Evolutionary conservation across 2,797 vertebrate species (phyloP).

Genomic region (Merluccius polli): DNA sequence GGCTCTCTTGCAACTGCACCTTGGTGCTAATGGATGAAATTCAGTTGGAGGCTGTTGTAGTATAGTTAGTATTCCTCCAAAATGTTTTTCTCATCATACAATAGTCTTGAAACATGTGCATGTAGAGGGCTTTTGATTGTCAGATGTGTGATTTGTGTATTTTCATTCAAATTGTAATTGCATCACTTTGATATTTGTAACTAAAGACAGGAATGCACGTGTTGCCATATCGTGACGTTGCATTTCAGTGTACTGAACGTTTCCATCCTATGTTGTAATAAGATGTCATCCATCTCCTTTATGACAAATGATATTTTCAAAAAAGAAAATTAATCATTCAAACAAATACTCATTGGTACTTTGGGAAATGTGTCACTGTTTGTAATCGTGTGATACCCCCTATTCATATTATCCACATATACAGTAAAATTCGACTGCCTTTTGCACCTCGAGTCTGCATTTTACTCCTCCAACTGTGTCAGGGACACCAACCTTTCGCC

Average conservation of each 20-base stretch:
- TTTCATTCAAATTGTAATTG: not conserved
- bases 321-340: not conserved
- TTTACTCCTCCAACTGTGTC: not conserved
- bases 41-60: not conserved
- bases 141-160: not conserved
- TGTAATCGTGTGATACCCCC: not conserved
- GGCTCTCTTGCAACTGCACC: not conserved
- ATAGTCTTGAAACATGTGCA: not conserved
- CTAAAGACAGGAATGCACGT: not conserved
- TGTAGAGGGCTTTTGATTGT: not conserved
- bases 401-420: too few species aligned
- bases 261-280: not conserved
- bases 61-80: too few species aligned
- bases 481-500: not conserved
- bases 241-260: not conserved
- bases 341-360: not conserved
- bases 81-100: too few species aligned
- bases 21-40: not conserved
- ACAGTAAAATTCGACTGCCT: too few species aligned
- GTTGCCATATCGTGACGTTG: not conserved
- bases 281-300: not conserved
- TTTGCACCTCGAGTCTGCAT: too few species aligned
- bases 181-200: not conserved
- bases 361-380: not conserved
- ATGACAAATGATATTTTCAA: not conserved